Evolutionary conservation across 2,888 invertebrate genomes (phyloP), one percentile per base, ranked within the genome.

Genomic region (Phengaris arion): DNA sequence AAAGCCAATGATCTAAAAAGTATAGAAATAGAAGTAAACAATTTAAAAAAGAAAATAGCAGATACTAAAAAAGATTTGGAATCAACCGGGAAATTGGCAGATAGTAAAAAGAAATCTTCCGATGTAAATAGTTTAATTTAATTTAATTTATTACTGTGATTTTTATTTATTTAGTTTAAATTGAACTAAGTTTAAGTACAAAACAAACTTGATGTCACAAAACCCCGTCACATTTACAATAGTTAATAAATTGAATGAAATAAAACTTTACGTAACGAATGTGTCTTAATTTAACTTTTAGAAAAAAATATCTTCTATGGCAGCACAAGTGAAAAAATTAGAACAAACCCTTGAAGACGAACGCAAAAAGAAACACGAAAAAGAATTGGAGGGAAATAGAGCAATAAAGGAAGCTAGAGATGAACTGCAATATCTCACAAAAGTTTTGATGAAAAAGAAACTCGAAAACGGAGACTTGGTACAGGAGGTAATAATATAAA

Each of bases 381-480:
- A 90, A 78, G 89, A 90, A 82, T n/a, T 79, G 0, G 88, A 91
- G 80, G 90, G 89, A 0, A 81, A 76, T 2, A 78, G 78, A 13
- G 86, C 82, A 72, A 81, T 93, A 2, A 88, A 86, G 79, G 89
- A 89, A 70, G 89, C 89, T 2, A 87, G 93, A 78, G 85, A 85
- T 2, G 90, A 92, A 51, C 79, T 93, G 55, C 86, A 89, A 72
- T 88, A 87, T 77, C 83, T 90, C n/a, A 89, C 86, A 76, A 88
- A 84, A 77, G 77, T 84, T 15, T 79, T 92, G 22, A 75, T 93
- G 13, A 84, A 88, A 78, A 92, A 89, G 80, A 91, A 85, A 82
- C 81, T 93, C 12, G 88, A 91, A 79, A 89, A 89, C 68, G 91
- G 91, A 81, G 88, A 92, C 78, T 78, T 90, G 55, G 80, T 76